phyloP scores from a whole-genome alignment of 2,113 vertebrate species.

The Xiphophorus hellerii region DNA sequence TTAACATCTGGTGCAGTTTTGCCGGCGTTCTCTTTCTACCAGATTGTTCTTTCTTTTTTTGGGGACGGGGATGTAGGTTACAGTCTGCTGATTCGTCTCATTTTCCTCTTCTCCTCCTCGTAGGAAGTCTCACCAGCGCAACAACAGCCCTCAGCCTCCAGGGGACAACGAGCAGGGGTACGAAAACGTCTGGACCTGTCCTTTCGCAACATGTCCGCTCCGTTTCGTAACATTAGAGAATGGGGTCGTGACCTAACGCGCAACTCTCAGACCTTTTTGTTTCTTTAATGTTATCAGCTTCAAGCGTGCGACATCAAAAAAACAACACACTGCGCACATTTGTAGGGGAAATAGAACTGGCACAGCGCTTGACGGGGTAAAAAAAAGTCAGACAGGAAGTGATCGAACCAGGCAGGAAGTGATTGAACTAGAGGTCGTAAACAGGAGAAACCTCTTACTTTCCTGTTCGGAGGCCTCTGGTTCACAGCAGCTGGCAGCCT shows the following conservation, averaged over 20 bases:
- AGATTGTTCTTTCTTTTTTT: no score
- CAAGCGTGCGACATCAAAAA: no score
- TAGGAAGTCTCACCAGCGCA: slow-evolving; percentile 59
- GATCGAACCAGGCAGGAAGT: neutral
- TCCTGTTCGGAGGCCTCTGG: neutral
- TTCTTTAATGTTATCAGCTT: no score
- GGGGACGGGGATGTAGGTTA: neutral
- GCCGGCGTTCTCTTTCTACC: neutral
- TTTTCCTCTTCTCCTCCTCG: slow-evolving; percentile 11
- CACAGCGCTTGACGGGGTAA: no score
- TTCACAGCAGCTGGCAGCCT: neutral
- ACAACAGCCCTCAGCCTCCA: slow-evolving; percentile 49
- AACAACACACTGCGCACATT: neutral
- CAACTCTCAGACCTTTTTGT: neutral
- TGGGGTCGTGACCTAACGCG: no score
- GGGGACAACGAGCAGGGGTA: slow-evolving; percentile 71
- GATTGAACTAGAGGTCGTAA: neutral
- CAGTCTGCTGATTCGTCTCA: neutral
- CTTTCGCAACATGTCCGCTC: neutral
- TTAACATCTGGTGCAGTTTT: neutral
- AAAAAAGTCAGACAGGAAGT: neutral
- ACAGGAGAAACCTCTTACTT: neutral
- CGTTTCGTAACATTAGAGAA: neutral
- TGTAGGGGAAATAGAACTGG: no score
- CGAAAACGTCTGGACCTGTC: neutral